A percentile compares a stretch with the other conserved stretches of the same genome.
Evolutionary conservation across 2,888 invertebrate species (phyloP).

Genomic region (Lumbricus terrestris): DNA sequence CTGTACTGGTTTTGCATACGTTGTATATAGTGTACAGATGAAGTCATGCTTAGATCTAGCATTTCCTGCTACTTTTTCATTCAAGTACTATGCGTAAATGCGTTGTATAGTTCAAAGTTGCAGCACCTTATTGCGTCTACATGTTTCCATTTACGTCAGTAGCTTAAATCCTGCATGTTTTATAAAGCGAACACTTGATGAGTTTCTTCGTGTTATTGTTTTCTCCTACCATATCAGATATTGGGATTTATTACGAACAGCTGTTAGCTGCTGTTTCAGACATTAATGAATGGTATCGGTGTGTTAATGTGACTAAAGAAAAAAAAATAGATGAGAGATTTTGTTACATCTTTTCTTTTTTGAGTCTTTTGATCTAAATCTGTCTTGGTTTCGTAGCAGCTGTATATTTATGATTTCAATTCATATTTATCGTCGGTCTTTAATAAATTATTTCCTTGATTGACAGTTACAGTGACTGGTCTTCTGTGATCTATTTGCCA

Average conservation of each 20-base stretch:
- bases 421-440: background rate
- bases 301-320: background rate
- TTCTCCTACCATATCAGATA: constrained; percentile 9
- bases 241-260: constrained; percentile 17
- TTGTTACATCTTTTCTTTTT: background rate
- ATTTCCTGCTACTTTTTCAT: background rate
- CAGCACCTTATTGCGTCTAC: background rate
- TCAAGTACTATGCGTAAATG: background rate
- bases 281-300: background rate
- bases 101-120: background rate
- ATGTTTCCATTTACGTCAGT: background rate
- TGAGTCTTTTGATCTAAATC: background rate
- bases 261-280: background rate
- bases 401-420: background rate
- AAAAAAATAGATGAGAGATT: background rate
- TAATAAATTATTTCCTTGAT: background rate
- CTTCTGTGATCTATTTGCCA: background rate
- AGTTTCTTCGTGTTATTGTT: constrained; percentile 14
- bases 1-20: background rate
- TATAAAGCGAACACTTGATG: constrained; percentile 12
- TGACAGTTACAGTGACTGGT: background rate
- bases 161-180: constrained; percentile 17
- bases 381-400: background rate
- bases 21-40: background rate
- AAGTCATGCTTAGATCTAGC: background rate